A percentile compares a stretch with the other conserved stretches of the same genome.
Conservation (phyloP, 2,113 vertebrate species). For the Myocastor coypus region DNA sequence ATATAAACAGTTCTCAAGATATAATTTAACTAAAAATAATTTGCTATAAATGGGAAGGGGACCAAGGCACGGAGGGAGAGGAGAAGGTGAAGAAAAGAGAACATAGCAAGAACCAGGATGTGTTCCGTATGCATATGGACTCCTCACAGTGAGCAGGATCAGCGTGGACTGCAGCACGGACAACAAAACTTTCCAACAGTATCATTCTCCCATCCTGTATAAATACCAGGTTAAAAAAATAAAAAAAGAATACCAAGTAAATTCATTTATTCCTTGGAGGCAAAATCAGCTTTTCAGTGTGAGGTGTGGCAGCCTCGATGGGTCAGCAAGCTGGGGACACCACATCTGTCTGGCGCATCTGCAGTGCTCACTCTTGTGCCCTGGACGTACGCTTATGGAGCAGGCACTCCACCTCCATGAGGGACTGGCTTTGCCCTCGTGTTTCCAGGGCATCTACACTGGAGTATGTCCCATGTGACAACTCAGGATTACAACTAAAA, state of each 20-base stretch:
- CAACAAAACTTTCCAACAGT: neutral
- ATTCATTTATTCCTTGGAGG: neutral
- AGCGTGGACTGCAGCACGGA: neutral
- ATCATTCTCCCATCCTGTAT: neutral
- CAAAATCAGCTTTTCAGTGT: neutral
- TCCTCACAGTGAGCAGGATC: neutral
- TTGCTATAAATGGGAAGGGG: slow-evolving; percentile 74
- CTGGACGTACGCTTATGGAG: neutral
- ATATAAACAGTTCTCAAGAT: slow-evolving; percentile 87
- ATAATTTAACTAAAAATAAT: slow-evolving; percentile 82
- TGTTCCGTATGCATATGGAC: too few species aligned
- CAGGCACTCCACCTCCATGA: neutral
- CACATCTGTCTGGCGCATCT: neutral
- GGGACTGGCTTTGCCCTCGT: neutral
- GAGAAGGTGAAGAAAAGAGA: neutral
- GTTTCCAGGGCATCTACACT: neutral
- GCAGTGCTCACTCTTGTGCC: neutral
- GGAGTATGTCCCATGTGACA: neutral
- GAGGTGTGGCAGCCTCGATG: neutral
- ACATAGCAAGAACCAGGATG: neutral
- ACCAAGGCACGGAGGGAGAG: neutral
- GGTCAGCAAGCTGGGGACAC: neutral
- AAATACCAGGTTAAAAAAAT: neutral
- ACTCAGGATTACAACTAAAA: neutral
- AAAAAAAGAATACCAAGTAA: neutral